Evolutionary conservation across 2,113 vertebrate genomes (phyloP), one percentile per base, ranked within the genome.

Genomic region (Oxygymnocypris stewartii): DNA sequence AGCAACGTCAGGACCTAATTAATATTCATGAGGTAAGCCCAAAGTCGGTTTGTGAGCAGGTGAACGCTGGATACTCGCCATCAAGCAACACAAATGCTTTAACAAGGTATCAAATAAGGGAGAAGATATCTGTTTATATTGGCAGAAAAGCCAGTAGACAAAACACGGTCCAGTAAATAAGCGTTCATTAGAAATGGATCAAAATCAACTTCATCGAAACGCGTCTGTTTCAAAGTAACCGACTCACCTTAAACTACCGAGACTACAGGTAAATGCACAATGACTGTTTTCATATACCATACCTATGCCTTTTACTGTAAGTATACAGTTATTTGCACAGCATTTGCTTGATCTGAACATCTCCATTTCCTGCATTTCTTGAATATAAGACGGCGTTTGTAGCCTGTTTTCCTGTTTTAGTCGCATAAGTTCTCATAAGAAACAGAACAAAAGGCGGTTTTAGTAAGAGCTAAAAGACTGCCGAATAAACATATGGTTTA

Each of bases 1-100:
- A 42, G 35, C 16, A 69, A 82, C 65, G 65, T 82, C 81, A 82
- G 16, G 63, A n/a, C 25, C 10, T 51, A 20, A 71, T 85, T 79
- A 65, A 49, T 37, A 28, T 67, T 82, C 40, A 85, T 69, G 25
- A 82, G 16, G 61, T 67, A 67, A 47, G 40, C 2, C 79, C 40
- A 4, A 14, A 49, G 44, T 82, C 63, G 0, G 28, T 51, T 71
- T 51, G 31, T 44, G 82, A 4, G 31, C 87, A 88, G 87, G 84
- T 88, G 79, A 42, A 44, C n/a, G 35, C 10, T 44, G 78, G 28
- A n/a, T 42, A 23, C 1, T 7, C 5, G 54, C 54, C 42, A 4
- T 28, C 10, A 31, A 11, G 10, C 14, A 40, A 49, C 23, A 54
- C 18, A 76, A 61, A 44, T 85, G 57, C 5, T 6, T 31, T 35